These are phyloP conservation scores for Todiramphus saurophagus DNA, from an alignment of 2,113 vertebrate genomes.

Conservation along the genomic window DNA sequence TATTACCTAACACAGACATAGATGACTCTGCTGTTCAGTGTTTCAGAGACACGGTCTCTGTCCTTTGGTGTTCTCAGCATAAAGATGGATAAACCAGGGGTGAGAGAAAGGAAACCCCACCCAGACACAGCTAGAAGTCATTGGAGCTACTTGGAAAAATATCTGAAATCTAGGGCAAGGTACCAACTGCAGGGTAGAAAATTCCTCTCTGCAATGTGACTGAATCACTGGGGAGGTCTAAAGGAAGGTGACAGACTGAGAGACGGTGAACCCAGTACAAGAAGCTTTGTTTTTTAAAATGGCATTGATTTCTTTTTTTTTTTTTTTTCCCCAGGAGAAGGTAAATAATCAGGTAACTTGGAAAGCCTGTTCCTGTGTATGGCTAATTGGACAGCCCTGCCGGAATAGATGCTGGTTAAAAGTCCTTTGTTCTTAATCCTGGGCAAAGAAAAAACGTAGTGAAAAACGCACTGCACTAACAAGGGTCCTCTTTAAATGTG, in stretches of 20 bases:
- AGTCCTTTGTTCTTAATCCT: neutral
- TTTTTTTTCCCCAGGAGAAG: neutral
- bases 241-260: neutral
- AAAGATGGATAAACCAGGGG: neutral
- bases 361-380: neutral
- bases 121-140: neutral
- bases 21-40: neutral
- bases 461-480: neutral
- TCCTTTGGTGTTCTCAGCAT: neutral
- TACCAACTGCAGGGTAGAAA: neutral
- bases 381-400: neutral
- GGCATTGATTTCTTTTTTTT: neutral
- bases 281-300: neutral
- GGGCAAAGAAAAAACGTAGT: neutral
- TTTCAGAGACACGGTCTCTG: fast-evolving
- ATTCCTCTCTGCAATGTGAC: neutral
- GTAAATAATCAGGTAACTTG: neutral
- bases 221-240: neutral
- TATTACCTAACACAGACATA: neutral
- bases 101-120: neutral
- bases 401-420: neutral
- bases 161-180: neutral
- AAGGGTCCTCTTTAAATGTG: neutral
- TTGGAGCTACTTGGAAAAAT: neutral
- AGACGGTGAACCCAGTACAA: neutral